Evolutionary conservation across 2,113 vertebrate species (phyloP).

Genomic region (Mystacornis crossleyi): DNA sequence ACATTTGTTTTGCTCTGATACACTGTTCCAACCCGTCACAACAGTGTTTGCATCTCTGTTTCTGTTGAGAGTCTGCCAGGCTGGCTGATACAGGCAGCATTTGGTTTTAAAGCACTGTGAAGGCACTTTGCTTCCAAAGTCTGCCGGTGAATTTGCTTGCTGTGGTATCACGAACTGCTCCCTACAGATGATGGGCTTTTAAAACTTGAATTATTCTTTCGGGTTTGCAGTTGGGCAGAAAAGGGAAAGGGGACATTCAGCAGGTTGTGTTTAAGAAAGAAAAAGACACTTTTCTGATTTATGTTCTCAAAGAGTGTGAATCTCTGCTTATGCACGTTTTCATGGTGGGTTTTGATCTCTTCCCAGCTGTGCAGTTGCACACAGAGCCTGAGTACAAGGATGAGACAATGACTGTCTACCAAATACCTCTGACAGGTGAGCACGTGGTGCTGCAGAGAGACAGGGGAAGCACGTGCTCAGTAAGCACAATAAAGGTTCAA

Average conservation of each 20-base stretch:
- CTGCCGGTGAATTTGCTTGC: not conserved
- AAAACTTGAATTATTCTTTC: not conserved
- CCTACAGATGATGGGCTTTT: not conserved
- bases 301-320: not conserved
- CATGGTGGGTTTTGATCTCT: not conserved
- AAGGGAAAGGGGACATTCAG: not conserved
- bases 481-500: not conserved
- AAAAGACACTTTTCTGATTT: not conserved
- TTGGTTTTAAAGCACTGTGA: not conserved
- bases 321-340: not conserved
- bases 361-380: constrained; percentile 73
- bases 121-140: not conserved
- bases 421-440: constrained; percentile 89
- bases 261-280: not conserved
- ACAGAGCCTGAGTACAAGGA: constrained; percentile 77
- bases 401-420: constrained; percentile 83
- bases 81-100: accelerated
- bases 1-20: not conserved
- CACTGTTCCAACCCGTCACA: not conserved
- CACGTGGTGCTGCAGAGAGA: not conserved
- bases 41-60: not conserved
- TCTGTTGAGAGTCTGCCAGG: not conserved
- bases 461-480: not conserved
- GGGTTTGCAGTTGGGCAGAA: not conserved
- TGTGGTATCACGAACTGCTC: accelerated